A percentile compares a stretch with the other conserved stretches of the same genome.
phyloP scores from a whole-genome alignment of 2,113 vertebrate genomes.

The Cinclus mexicanus region DNA sequence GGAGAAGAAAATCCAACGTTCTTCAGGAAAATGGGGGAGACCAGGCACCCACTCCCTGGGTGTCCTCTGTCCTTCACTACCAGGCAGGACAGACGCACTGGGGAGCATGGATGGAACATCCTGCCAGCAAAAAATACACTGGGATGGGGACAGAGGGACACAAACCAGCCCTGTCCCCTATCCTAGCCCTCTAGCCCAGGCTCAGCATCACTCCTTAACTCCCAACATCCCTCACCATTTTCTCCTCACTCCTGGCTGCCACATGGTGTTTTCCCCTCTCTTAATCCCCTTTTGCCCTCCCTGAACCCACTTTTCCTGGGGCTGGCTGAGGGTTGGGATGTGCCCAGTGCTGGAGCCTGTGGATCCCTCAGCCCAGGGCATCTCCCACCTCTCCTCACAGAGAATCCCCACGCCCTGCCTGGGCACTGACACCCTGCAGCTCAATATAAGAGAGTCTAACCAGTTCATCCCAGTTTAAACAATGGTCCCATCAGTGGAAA shows the following conservation, averaged over 20 bases:
- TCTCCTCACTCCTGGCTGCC: background rate
- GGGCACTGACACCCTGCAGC: background rate
- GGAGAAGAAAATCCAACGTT: background rate
- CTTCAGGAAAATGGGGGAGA: background rate
- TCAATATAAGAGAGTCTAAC: background rate
- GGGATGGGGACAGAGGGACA: background rate
- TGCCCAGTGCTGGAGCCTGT: background rate
- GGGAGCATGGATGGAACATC: background rate
- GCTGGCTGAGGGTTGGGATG: background rate
- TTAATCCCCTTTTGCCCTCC: no score
- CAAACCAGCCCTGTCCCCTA: background rate
- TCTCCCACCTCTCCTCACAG: background rate
- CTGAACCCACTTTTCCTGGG: fast-evolving
- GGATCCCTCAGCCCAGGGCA: background rate
- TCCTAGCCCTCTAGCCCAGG: background rate
- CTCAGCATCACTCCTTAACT: background rate
- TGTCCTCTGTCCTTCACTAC: background rate
- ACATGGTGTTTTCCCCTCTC: fast-evolving
- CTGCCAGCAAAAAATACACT: background rate
- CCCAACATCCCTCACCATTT: fast-evolving
- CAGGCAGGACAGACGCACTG: background rate
- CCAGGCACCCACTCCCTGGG: no score
- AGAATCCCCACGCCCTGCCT: background rate
- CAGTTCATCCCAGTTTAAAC: background rate
- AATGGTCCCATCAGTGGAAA: background rate